Base-by-base conservation (phyloP, 1,140 invertebrate species). In the Melitaea cinxia region DNA sequence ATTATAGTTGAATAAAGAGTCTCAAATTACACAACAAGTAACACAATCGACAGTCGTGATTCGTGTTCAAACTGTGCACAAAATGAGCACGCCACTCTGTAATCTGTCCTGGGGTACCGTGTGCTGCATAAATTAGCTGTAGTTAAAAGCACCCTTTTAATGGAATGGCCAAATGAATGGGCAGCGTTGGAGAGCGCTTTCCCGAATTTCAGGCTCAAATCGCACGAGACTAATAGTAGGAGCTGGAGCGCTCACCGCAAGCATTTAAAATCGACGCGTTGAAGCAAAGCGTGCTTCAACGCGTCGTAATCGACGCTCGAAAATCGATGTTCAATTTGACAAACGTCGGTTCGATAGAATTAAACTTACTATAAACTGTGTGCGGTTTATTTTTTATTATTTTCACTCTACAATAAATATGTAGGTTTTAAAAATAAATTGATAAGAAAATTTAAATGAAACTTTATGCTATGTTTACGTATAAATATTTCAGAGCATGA, bases 141-240 rank as follows among this genome's bases (percentile, higher is more conserved):
- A 66, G 59, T 71, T 65, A 66, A 71, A 66, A 63, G 64, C 59
- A 71, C 64, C 64, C 59, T 57, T 70, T 66, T 67, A 71, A 71
- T 71, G 63, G 59, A 63, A 66, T 54, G 50, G 55, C 64, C 68
- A 67, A 71, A 71, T 71, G 64, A 71, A 71, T 66, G 64, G 68
- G 60, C 63, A 65, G 59, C 60, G 68, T 62, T 47, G 60, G 59
- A 26, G 54, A 42, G 54, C 63, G 53, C 63, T 60, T 69, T 70
- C 45, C 54, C 21, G 50, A 66, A 67, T 66, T 71, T 63, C 47
- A 26, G 55, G 33, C 24, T 56, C 45, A 61, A 65, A 66, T 65
- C 67, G 57, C 52, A 53, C 45, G 30, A 53, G 59, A 53, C 56
- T 64, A 57, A 70, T 70, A 65, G 53, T 33, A 60, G 57, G 30